Evolutionary conservation across 30 jellyfish, hydroid and myxozoan genomes (phyloP).

Genomic region (Turritopsis rubra): DNA sequence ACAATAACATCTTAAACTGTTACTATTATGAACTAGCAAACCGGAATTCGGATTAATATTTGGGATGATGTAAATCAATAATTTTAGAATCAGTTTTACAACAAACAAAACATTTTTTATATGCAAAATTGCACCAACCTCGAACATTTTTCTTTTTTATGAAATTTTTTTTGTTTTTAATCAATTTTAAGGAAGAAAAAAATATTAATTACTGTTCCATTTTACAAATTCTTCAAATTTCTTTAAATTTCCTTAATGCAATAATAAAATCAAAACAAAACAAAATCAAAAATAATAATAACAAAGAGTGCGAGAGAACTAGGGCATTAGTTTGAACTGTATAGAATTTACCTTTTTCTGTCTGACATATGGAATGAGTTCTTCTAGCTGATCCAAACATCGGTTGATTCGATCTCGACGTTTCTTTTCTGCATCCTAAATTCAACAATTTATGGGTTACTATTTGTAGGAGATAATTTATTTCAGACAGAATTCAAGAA

Average conservation of each 20-base stretch:
- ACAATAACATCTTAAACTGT: not conserved
- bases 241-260: not conserved
- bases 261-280: too few species aligned
- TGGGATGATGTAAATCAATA: not conserved
- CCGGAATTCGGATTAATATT: not conserved
- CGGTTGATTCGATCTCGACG: conserved; percentile 29
- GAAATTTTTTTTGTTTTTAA: too few species aligned
- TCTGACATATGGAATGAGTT: conserved; percentile 25
- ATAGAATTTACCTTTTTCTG: conserved; percentile 20
- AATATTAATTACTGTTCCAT: not conserved
- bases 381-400: conserved; percentile 27
- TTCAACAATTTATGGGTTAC: not conserved
- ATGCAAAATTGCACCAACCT: too few species aligned
- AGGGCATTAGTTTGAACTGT: too few species aligned
- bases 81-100: not conserved
- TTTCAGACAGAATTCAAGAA: too few species aligned
- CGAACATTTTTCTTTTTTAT: too few species aligned
- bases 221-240: not conserved
- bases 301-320: too few species aligned
- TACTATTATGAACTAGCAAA: not conserved
- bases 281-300: too few species aligned
- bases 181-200: not conserved
- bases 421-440: conserved; percentile 36
- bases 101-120: too few species aligned
- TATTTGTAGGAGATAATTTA: not conserved